phyloP scores from a whole-genome alignment of 2,888 invertebrate genomes.

The Eulithis prunata region DNA sequence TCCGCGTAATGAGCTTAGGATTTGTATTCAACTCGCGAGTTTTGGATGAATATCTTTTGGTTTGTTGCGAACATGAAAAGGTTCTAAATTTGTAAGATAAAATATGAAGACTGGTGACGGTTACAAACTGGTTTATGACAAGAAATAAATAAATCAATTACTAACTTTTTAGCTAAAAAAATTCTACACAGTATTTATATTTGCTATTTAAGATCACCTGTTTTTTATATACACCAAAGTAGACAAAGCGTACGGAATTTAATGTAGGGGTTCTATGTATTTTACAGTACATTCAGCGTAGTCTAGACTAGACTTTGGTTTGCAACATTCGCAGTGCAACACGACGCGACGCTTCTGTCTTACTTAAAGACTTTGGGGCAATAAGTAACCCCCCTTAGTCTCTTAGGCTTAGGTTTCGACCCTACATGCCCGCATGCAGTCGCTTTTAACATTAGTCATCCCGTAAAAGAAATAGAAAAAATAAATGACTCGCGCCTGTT shows the following conservation, averaged over 20 bases:
- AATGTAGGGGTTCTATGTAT: too few relatives aligned
- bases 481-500: too few relatives aligned
- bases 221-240: too few relatives aligned
- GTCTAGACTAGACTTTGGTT: neutral
- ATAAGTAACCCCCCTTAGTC: slow-evolving; percentile 1
- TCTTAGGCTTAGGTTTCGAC: neutral
- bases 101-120: neutral
- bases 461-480: too few relatives aligned
- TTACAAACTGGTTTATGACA: neutral
- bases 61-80: slow-evolving; percentile 1
- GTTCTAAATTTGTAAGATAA: neutral
- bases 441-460: neutral
- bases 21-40: slow-evolving; percentile 24
- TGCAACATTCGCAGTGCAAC: neutral
- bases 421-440: neutral
- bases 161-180: too few relatives aligned
- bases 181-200: too few relatives aligned
- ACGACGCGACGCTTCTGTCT: neutral
- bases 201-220: too few relatives aligned
- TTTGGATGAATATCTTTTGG: slow-evolving; percentile 20
- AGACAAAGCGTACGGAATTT: too few relatives aligned
- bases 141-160: too few relatives aligned
- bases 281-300: too few relatives aligned
- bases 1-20: slow-evolving; percentile 27
- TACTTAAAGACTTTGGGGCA: slow-evolving; percentile 3